Percentiles rank a stretch among this genome's conserved stretches.
phyloP scores from a whole-genome alignment of 1,140 invertebrate genomes.

The Trissolcus basalis region DNA sequence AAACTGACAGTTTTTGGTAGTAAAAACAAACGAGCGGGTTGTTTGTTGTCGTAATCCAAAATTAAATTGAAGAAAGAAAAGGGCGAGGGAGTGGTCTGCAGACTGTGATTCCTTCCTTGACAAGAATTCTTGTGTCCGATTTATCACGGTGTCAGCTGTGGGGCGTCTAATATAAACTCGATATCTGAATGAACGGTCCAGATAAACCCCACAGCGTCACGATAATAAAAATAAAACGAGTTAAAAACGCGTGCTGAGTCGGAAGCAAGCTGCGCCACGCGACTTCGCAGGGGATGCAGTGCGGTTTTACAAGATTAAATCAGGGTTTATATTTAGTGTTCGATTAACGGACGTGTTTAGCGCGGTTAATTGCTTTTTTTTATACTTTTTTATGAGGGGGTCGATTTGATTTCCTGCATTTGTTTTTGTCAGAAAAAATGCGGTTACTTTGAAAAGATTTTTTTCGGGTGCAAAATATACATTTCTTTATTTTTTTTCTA shows the following conservation, averaged over 20 bases:
- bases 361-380: no score
- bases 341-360: background rate
- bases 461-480: no score
- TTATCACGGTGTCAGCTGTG: conserved; percentile 36
- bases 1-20: no score
- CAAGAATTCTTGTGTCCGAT: conserved; percentile 22
- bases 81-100: conserved; percentile 27
- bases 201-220: conserved; percentile 20
- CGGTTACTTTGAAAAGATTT: no score
- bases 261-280: conserved; percentile 37
- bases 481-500: no score
- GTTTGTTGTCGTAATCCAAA: no score
- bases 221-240: conserved; percentile 35
- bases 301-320: background rate
- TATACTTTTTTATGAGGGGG: no score
- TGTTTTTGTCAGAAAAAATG: no score
- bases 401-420: no score
- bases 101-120: conserved; percentile 43
- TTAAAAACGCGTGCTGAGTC: conserved; percentile 9
- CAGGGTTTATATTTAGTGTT: conserved; percentile 26
- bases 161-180: conserved; percentile 23
- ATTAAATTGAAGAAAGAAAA: background rate
- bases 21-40: no score
- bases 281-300: conserved; percentile 24
- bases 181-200: conserved; percentile 24